Evolutionary conservation across 2,113 vertebrate species (phyloP).

Genomic region (Pelobates fuscus): DNA sequence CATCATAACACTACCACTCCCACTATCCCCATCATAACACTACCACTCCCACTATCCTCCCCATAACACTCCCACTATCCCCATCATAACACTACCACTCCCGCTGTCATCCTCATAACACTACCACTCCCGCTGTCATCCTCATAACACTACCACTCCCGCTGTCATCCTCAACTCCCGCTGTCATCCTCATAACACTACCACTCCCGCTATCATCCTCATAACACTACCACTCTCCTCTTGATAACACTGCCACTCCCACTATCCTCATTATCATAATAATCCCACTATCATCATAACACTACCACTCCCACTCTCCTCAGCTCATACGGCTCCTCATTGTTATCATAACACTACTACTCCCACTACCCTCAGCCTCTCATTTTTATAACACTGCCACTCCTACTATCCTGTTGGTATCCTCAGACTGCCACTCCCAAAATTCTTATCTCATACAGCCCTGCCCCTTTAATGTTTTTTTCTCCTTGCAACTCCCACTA

Average conservation of each 20-base stretch:
- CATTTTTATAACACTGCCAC: not conserved
- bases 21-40: no score
- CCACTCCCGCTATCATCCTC: not conserved
- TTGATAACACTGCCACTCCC: not conserved
- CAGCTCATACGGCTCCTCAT: no score
- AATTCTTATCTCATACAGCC: no score
- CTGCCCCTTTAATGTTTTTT: not conserved
- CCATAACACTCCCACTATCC: no score
- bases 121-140: not conserved
- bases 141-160: no score
- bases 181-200: not conserved
- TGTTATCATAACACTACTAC: no score
- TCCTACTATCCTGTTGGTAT: not conserved
- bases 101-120: not conserved
- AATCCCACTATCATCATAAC: no score
- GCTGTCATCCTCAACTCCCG: no score
- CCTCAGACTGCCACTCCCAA: not conserved
- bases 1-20: no score
- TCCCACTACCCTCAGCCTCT: not conserved
- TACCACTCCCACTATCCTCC: no score
- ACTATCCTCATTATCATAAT: not conserved
- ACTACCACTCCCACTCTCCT: not conserved
- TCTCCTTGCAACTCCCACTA: not conserved
- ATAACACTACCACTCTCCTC: not conserved
- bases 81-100: not conserved